Evolutionary conservation across 2,797 vertebrate species (phyloP), one percentile per base, ranked within the genome.

Genomic region (Centropyge bicolor): DNA sequence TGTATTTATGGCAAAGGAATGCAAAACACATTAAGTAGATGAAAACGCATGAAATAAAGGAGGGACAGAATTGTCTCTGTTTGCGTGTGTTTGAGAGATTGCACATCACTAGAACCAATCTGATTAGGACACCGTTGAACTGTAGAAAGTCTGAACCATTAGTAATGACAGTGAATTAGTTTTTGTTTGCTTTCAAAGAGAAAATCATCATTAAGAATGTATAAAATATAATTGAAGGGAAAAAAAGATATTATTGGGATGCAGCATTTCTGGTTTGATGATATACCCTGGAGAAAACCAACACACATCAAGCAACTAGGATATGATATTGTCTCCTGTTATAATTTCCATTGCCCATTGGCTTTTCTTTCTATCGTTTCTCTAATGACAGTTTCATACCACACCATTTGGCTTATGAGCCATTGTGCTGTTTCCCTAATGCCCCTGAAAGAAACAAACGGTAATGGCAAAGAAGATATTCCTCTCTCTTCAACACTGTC

Each of bases 401-500:
- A 85, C 80, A 81, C 76, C 89, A 91, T 92, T 92, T 90, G 83
- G 82, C 86, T 92, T 86, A 92, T 91, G 91, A 93, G 86, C 83
- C 84, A 78, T 80, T 87, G 76, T 81, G 79, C 72, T 62, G 70
- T 81, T 90, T 84, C 70, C 74, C 61, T 90, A 90, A 93, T 91
- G 85, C 81, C 35, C 81, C 74, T 86, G 78, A 62, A 83, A 83
- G 70, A 61, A 78, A 70, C 82, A 81, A 89, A 88, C 60, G 41
- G 57, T 69, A 78, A 85, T 78, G 31, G 54, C 20, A 85, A 64
- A 74, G 68, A 16, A 57, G 60, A 71, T 66, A 70, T 76, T 75
- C 43, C 24, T 76, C 70, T 78, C 70, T 66, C 74, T 81, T 87
- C 66, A 64, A 3, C 40, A 49, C 56, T 79, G 72, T 81, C 66